Percentiles rank a stretch among this genome's conserved stretches.
phyloP scores from a whole-genome alignment of 2,797 vertebrate genomes.

The Alfaro cultratus region DNA sequence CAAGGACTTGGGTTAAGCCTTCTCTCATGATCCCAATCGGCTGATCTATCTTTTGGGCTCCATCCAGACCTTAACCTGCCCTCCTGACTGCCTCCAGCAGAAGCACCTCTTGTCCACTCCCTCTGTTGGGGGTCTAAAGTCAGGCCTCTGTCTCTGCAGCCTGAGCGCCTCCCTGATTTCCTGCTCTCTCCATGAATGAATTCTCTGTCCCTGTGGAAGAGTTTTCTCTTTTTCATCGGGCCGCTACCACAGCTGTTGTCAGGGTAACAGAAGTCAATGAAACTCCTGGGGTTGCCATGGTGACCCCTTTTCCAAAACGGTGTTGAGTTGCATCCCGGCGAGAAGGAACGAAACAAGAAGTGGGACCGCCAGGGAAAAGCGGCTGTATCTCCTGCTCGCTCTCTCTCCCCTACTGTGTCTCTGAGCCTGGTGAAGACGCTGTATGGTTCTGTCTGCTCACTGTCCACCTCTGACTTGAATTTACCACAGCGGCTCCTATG shows the following conservation, averaged over 20 bases:
- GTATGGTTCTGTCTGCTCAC: slow-evolving; percentile 53
- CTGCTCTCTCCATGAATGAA: slow-evolving; percentile 79
- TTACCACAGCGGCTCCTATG: slow-evolving; percentile 58
- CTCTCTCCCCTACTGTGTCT: slow-evolving; percentile 38
- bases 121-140: slow-evolving; percentile 65
- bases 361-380: slow-evolving; percentile 70
- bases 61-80: slow-evolving; percentile 36
- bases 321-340: slow-evolving; percentile 68
- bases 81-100: slow-evolving; percentile 32
- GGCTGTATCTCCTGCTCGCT: slow-evolving; percentile 29
- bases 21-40: slow-evolving; percentile 58
- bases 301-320: slow-evolving; percentile 78
- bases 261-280: slow-evolving; percentile 79
- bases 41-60: slow-evolving; percentile 49
- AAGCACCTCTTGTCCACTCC: slow-evolving; percentile 61
- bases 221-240: slow-evolving; percentile 76
- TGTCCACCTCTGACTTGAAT: slow-evolving; percentile 55
- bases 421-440: slow-evolving; percentile 47
- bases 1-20: slow-evolving; percentile 64
- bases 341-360: slow-evolving; percentile 64
- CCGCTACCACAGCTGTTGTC: slow-evolving; percentile 77
- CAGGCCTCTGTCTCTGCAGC: slow-evolving; percentile 55
- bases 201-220: slow-evolving; percentile 75
- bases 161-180: slow-evolving; percentile 34
- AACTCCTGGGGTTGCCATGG: slow-evolving; percentile 79